phyloP scores from a whole-genome alignment of 2,113 vertebrate species.

The Grantiella picta region DNA sequence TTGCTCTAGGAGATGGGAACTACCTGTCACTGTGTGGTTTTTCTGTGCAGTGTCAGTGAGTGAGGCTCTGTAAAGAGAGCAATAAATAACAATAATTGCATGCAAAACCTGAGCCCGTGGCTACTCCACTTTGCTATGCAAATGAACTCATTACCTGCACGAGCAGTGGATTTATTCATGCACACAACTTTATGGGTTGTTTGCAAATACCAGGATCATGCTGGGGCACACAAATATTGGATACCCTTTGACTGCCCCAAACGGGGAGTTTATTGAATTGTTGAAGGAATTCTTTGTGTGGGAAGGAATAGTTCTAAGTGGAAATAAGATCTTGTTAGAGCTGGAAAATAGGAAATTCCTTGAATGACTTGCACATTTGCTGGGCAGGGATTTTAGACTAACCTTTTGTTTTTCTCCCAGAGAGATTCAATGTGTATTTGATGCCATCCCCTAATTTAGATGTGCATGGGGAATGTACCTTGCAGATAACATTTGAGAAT shows the following conservation, averaged over 20 bases:
- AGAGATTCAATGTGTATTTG: constrained; percentile 87
- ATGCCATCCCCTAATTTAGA: constrained; percentile 86
- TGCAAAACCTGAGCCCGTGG: not conserved
- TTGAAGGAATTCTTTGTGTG: not conserved
- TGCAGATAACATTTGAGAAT: constrained; percentile 84
- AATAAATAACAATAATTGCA: constrained; percentile 4
- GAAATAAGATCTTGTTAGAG: not conserved
- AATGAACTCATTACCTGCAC: not conserved
- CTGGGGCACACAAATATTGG: not conserved
- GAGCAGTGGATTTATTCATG: not conserved
- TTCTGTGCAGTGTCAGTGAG: not conserved
- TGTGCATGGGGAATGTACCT: constrained; percentile 84
- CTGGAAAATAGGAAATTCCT: constrained; percentile 61
- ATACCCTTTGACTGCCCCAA: not conserved
- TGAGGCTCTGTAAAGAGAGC: not conserved
- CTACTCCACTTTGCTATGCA: not conserved
- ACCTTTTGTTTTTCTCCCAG: constrained; percentile 82
- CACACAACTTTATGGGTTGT: not conserved
- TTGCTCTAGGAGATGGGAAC: not conserved
- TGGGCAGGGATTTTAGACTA: constrained; percentile 73
- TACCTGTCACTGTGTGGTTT: not conserved
- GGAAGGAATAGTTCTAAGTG: not conserved
- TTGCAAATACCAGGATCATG: not conserved
- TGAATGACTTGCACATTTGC: constrained; percentile 51
- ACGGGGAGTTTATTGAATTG: not conserved